Conservation (phyloP, 2,888 invertebrate genomes). For the Hypena proboscidalis region DNA sequence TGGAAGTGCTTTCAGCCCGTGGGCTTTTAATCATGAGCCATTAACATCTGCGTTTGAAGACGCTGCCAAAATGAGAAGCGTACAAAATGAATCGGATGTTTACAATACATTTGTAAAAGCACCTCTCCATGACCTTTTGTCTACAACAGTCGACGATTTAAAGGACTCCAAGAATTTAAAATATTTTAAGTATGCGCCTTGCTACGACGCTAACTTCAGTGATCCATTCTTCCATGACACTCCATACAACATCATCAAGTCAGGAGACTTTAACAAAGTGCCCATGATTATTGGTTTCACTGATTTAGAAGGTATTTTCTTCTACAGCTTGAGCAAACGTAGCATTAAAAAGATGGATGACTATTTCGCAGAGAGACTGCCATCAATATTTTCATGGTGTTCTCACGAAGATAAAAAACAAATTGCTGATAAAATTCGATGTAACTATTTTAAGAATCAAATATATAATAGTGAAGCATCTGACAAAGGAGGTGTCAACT, state of each 20-base stretch:
- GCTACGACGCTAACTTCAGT: conserved; percentile 60
- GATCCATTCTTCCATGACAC: conserved; percentile 70
- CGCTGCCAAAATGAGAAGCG: conserved; percentile 58
- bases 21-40: conserved; percentile 71
- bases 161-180: conserved; percentile 68
- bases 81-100: conserved; percentile 50
- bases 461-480: conserved; percentile 48
- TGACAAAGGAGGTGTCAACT: conserved; percentile 52
- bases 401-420: conserved; percentile 52
- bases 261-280: conserved; percentile 67
- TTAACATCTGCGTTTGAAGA: conserved; percentile 58
- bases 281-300: conserved; percentile 69
- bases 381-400: conserved; percentile 70
- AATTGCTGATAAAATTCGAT: conserved; percentile 60
- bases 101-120: conserved; percentile 57
- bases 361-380: conserved; percentile 64
- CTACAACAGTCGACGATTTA: conserved; percentile 59
- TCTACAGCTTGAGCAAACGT: conserved; percentile 63
- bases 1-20: conserved; percentile 66
- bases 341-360: conserved; percentile 57
- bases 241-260: conserved; percentile 66
- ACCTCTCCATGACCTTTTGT: conserved; percentile 52
- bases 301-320: conserved; percentile 67
- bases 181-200: conserved; percentile 74
- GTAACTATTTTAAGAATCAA: conserved; percentile 62